Conservation (phyloP, 2,888 invertebrate genomes). For the Agrotis clavis region DNA sequence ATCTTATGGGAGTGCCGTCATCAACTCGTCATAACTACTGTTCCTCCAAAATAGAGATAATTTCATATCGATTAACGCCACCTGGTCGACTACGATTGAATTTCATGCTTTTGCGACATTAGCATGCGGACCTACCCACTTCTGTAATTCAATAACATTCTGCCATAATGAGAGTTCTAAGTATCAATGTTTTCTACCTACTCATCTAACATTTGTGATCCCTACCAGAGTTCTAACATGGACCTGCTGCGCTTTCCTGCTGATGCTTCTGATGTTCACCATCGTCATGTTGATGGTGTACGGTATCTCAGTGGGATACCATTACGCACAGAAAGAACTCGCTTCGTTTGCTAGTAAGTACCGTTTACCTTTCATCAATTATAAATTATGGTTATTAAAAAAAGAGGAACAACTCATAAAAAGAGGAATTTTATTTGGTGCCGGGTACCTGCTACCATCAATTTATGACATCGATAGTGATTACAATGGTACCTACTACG, state of each 20-base stretch:
- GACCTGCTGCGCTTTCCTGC: slow-evolving; percentile 84
- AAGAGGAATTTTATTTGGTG: no score
- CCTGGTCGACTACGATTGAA: neutral
- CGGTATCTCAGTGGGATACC: slow-evolving; percentile 87
- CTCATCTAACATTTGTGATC: neutral
- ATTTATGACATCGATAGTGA: no score
- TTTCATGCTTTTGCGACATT: neutral
- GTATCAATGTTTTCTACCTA: neutral
- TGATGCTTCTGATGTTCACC: slow-evolving; percentile 82
- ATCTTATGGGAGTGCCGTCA: neutral
- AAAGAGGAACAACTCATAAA: no score
- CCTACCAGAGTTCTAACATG: slow-evolving; percentile 81
- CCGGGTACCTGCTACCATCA: no score
- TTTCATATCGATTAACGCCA: no score
- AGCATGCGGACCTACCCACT: neutral
- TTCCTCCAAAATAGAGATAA: no score
- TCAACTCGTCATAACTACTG: neutral
- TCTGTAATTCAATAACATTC: no score
- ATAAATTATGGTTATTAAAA: no score
- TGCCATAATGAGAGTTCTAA: neutral
- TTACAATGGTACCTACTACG: no score
- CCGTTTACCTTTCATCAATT: neutral
- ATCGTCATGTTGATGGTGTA: slow-evolving; percentile 83
- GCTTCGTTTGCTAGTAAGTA: slow-evolving; percentile 83
- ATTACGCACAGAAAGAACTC: slow-evolving; percentile 87